Conservation (phyloP, 1,140 invertebrate genomes). For the Drosophila mojavensis region DNA sequence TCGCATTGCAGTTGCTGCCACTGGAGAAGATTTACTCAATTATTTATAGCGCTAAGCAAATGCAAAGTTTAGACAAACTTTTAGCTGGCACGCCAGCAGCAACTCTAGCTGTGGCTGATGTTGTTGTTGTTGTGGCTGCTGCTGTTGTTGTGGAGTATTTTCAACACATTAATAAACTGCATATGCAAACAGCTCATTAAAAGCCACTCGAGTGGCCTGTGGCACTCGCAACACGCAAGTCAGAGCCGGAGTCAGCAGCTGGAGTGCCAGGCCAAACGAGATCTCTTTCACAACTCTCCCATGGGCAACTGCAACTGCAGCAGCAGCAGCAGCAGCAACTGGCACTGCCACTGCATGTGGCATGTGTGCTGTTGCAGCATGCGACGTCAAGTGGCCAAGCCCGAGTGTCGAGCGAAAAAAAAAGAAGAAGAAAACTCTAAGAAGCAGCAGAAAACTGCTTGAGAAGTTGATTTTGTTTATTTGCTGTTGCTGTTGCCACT, state of each 20-base stretch:
- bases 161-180: constrained; percentile 80
- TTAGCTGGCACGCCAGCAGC: constrained; percentile 17
- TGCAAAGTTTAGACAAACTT: constrained; percentile 46
- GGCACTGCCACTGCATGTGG: constrained; percentile 25
- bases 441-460: constrained; percentile 51
- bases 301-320: constrained; percentile 20
- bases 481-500: constrained; percentile 19
- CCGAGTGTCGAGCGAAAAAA: constrained; percentile 1
- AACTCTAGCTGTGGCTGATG: background rate
- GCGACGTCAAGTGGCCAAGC: constrained; percentile 42
- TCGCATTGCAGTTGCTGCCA: constrained; percentile 33
- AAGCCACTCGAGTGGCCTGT: constrained; percentile 64
- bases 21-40: constrained; percentile 19
- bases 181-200: constrained; percentile 81
- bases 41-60: constrained; percentile 42
- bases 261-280: constrained; percentile 23
- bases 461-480: constrained; percentile 41
- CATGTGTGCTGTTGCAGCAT: constrained; percentile 16
- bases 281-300: constrained; percentile 13
- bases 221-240: constrained; percentile 42
- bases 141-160: constrained; percentile 46
- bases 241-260: background rate
- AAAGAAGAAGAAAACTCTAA: constrained; percentile 15
- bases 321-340: constrained; percentile 4
- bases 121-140: constrained; percentile 3